Evolutionary conservation across 2,888 invertebrate species (phyloP), one percentile per base, ranked within the genome.

Genomic region (Hermodice carunculata): DNA sequence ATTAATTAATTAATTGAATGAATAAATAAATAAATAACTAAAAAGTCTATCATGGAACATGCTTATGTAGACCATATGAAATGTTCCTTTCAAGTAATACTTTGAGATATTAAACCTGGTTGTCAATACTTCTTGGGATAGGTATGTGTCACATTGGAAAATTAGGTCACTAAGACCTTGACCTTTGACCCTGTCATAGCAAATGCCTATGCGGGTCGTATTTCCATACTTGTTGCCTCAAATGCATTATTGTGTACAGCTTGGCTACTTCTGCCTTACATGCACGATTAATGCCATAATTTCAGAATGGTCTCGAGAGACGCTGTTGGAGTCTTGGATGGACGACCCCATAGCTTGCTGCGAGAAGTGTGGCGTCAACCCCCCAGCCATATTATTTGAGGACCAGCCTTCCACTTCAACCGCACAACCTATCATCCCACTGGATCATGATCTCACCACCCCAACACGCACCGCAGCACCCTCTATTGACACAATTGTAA

Each of bases 291-390:
- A 11, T 37, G 11, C n/a, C n/a, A 37, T 37, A n/a, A 4, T 64
- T 70, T 28, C 79, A 91, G 91, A 91, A 85, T 91, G 91, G 91
- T 91, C 91, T 3, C 86, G 90, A 71, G 91, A 91, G 77, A 86
- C 89, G 40, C 83, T 91, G 49, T 83, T 91, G 62, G 91, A 91
- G 80, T 88, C 90, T 65, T 91, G 91, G 91, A 91, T 91, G 89
- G 88, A 88, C 67, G 90, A 91, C 79, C 89, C 91, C 0, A 86
- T 89, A 1, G 88, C 88, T 62, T 91, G 91, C 78, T 91, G 91
- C 82, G 89, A 90, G 79, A 86, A 89, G 70, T 90, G 90, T 64
- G 91, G 91, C 65, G 90, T 92, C 48, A 89, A 90, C 75, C 89
- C 90, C 11, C 90, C 90, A 48, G 84, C 89, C 3, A 78, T 77